These are phyloP conservation scores for Prunella fulvescens DNA, from an alignment of 2,113 vertebrate genomes.

Conservation along the genomic window DNA sequence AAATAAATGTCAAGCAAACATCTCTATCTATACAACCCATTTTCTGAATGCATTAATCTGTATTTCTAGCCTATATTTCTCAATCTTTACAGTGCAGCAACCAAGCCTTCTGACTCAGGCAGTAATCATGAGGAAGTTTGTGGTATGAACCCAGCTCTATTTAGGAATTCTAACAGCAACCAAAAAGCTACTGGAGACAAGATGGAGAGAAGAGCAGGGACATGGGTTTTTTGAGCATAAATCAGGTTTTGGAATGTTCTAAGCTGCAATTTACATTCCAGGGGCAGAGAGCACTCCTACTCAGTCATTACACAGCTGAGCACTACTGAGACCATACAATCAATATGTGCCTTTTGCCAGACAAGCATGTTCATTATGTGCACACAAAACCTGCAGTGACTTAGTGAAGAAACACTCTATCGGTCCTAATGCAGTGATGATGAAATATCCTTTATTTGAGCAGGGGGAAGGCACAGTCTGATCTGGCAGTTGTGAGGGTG, in stretches of 20 bases:
- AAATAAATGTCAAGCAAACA: not conserved
- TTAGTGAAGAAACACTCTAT: not conserved
- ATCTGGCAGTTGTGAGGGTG: not conserved
- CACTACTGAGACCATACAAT: not conserved
- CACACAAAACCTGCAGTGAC: not conserved
- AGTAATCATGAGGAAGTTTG: not conserved
- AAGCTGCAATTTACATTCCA: slow-evolving; percentile 49
- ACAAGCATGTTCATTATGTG: not conserved
- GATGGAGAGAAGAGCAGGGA: not conserved
- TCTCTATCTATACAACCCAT: not conserved
- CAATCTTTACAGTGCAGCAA: not conserved
- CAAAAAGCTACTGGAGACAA: not conserved
- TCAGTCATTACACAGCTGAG: not conserved
- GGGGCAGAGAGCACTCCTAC: not conserved
- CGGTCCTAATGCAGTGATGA: not conserved
- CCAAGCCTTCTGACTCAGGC: not conserved
- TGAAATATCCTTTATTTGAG: not conserved
- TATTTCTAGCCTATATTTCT: not conserved
- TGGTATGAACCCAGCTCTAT: not conserved
- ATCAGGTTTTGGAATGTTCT: not conserved
- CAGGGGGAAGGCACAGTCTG: not conserved
- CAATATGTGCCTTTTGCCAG: not conserved
- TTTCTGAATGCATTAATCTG: not conserved
- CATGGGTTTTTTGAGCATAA: not conserved
- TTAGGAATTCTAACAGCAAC: not conserved